These are phyloP conservation scores for Dipodomys stephensi DNA, from an alignment of 2,113 vertebrate species.

Conservation along the genomic window DNA sequence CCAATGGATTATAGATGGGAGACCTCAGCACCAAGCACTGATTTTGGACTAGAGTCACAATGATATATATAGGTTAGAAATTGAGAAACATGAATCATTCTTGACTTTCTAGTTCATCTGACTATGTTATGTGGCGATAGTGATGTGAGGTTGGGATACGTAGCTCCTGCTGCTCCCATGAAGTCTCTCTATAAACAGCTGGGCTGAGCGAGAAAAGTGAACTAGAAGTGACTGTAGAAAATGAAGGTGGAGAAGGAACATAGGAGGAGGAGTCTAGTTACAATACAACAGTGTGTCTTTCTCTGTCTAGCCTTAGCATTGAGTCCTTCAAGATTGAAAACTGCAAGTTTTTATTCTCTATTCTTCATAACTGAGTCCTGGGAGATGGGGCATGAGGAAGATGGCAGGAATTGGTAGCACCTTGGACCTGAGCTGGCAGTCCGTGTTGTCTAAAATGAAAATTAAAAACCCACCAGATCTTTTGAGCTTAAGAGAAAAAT, in stretches of 20 bases:
- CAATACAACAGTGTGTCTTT: not conserved
- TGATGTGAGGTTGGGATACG: not conserved
- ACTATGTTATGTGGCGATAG: not conserved
- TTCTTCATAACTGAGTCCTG: not conserved
- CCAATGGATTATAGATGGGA: no score
- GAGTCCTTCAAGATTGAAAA: not conserved
- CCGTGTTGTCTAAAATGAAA: not conserved
- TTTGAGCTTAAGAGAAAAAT: not conserved
- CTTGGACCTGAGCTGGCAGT: not conserved
- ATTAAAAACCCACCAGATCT: not conserved
- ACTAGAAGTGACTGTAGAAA: not conserved
- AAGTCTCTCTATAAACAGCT: not conserved
- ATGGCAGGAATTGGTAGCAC: not conserved
- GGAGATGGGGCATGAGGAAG: not conserved
- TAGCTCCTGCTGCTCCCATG: not conserved
- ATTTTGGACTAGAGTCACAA: not conserved
- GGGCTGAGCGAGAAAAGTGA: not conserved
- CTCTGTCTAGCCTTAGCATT: not conserved
- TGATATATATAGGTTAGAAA: conserved; percentile 21
- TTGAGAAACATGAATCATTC: not conserved
- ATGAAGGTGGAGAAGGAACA: not conserved
- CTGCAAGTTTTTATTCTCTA: not conserved
- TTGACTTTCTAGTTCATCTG: not conserved
- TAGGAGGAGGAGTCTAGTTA: not conserved
- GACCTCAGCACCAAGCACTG: no score